Evolutionary conservation across 2,888 invertebrate genomes (phyloP), one percentile per base, ranked within the genome.

Genomic region (Archips xylosteana): DNA sequence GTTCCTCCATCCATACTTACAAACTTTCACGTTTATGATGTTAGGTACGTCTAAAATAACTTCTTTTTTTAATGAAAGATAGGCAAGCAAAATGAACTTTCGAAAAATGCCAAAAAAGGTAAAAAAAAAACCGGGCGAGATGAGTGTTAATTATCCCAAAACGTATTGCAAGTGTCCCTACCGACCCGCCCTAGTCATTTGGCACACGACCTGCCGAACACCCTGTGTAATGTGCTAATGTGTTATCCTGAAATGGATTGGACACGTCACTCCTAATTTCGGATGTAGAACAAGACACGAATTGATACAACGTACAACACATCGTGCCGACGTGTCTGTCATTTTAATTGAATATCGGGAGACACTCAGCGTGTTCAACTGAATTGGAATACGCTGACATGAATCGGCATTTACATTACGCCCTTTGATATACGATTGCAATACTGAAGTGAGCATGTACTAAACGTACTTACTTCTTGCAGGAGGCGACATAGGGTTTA

Each of bases 271-370:
- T 32, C 57, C 32, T 47, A 34, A 8, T 49, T 63, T 63, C 8
- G 34, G 47, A 13, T 32, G 47, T 63, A 36, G 49, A 47, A 54
- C 10, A 54, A 65, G 51, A 39, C 15, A 23, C 34, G 32, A 57
- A 54, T 57, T 68, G 47, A 62, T 15, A 67, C 12, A 54, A 15
- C 23, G 54, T 54, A 54, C 54, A 54, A n/a, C 12, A 9, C 15
- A 10, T 57, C 54, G 13, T 47, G 32, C 76, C 74, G 82, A 82
- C 78, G 78, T 80, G 36, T 65, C 65, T 36, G 51, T 85, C 80
- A 78, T 74, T 75, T 75, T 85, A 86, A 87, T 88, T 86, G 77
- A 85, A 86, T 86, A 79, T 82, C 76, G 76, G 78, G 79, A 82
- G 81, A 79, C 82, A 80, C 80, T 81, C 80, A 63, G 80, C 80